Evolutionary conservation across 1,140 invertebrate species (phyloP).

Genomic region (Atta colombica): DNA sequence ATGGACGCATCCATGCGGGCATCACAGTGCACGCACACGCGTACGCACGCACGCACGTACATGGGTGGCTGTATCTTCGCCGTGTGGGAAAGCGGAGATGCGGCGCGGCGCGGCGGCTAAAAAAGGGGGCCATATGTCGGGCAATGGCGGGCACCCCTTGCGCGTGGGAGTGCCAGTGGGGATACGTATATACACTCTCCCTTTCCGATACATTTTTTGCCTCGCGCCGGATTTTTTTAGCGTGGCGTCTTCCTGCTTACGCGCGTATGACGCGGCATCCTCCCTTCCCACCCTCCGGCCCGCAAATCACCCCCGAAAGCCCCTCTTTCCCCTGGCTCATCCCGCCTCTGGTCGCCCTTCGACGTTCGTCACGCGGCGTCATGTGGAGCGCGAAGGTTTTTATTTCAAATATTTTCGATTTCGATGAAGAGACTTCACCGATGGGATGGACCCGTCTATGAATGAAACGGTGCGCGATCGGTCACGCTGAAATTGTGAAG

Average conservation of each 20-base stretch:
- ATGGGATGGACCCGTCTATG: slow-evolving; percentile 50
- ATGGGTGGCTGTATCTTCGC: slow-evolving; percentile 64
- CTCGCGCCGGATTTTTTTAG: slow-evolving; percentile 50
- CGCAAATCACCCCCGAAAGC: neutral
- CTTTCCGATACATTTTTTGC: slow-evolving; percentile 75
- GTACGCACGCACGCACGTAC: slow-evolving; percentile 2
- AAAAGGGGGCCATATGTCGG: slow-evolving; percentile 84
- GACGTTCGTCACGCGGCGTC: slow-evolving; percentile 41
- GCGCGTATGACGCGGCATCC: slow-evolving; percentile 47
- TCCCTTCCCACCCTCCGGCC: neutral
- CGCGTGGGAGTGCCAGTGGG: slow-evolving; percentile 79
- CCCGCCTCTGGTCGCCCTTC: slow-evolving; percentile 9
- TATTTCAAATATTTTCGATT: slow-evolving; percentile 57
- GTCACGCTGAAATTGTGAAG: slow-evolving; percentile 9
- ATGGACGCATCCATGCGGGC: slow-evolving; percentile 48
- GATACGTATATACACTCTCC: slow-evolving; percentile 77
- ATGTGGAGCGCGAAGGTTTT: slow-evolving; percentile 47
- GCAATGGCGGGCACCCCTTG: slow-evolving; percentile 77
- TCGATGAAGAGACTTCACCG: slow-evolving; percentile 41
- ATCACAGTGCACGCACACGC: slow-evolving; percentile 15
- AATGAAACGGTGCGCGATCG: slow-evolving; percentile 42
- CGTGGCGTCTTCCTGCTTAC: slow-evolving; percentile 71
- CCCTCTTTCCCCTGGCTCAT: neutral
- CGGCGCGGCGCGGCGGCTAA: slow-evolving; percentile 72
- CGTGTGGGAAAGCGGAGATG: slow-evolving; percentile 71